These are phyloP conservation scores for Drosophila fungiperda DNA, from an alignment of 2,888 invertebrate genomes.

Conservation along the genomic window DNA sequence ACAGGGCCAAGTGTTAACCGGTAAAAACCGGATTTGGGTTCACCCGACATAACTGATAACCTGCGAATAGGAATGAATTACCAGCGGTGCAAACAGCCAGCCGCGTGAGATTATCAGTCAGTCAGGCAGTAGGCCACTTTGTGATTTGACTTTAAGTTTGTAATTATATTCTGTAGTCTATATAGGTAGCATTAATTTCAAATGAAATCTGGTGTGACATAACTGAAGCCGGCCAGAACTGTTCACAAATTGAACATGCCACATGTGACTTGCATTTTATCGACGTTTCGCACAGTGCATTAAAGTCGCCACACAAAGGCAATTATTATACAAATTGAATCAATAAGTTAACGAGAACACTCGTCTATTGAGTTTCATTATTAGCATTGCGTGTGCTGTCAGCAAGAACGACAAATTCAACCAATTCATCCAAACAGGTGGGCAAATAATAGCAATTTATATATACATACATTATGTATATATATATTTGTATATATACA, in stretches of 20 bases:
- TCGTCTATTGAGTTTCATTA: conserved; percentile 53
- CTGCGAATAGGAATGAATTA: conserved; percentile 61
- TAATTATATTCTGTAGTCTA: conserved; percentile 4
- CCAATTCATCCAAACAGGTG: conserved; percentile 35
- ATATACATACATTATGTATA: background rate
- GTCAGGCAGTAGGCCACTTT: conserved; percentile 7
- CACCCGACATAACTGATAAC: conserved; percentile 62
- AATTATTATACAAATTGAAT: conserved; percentile 49
- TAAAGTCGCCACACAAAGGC: conserved; percentile 8
- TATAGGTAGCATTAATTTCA: conserved; percentile 4
- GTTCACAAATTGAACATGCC: conserved; percentile 39
- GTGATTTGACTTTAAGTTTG: conserved; percentile 13
- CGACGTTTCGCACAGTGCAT: conserved; percentile 11
- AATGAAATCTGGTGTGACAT: conserved; percentile 57
- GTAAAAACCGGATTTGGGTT: conserved; percentile 54
- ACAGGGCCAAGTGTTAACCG: conserved; percentile 45
- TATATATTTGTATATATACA: no score
- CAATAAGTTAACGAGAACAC: conserved; percentile 44
- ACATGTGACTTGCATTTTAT: conserved; percentile 32
- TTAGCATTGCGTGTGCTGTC: conserved; percentile 41
- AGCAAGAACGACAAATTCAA: background rate
- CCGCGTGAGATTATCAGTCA: conserved; percentile 52
- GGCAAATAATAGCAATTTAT: conserved; percentile 22
- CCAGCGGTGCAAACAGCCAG: conserved; percentile 46
- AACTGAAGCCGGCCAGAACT: conserved; percentile 51